Evolutionary conservation across 1,140 invertebrate genomes (phyloP).

Genomic region (Drosophila aff.): DNA sequence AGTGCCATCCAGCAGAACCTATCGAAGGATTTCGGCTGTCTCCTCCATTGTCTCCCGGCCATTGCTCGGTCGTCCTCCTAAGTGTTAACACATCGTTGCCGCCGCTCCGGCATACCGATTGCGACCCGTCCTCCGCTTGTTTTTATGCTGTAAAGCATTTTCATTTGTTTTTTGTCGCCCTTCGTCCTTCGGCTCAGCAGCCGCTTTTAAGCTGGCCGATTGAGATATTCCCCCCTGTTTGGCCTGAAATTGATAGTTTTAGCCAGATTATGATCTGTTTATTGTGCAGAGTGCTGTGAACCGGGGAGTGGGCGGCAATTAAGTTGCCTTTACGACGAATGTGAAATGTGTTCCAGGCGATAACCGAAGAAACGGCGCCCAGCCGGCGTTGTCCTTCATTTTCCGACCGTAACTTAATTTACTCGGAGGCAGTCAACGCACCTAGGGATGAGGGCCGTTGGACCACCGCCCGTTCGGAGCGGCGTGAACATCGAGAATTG

Average conservation of each 20-base stretch:
- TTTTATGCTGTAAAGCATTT: constrained; percentile 62
- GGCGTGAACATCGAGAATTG: constrained; percentile 64
- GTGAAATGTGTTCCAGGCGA: constrained; percentile 57
- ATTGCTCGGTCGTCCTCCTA: constrained; percentile 44
- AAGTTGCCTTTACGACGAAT: constrained; percentile 57
- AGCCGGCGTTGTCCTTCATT: constrained; percentile 42
- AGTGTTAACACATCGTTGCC: constrained; percentile 71
- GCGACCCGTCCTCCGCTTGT: constrained; percentile 20
- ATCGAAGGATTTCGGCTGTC: constrained; percentile 62
- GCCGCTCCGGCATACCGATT: constrained; percentile 7
- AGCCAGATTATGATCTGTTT: constrained; percentile 78
- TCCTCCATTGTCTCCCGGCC: constrained; percentile 34
- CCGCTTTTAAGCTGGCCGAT: constrained; percentile 20
- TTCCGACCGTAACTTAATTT: constrained; percentile 56
- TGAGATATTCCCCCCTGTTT: constrained; percentile 49
- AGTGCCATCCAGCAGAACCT: constrained; percentile 36
- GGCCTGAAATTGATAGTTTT: constrained; percentile 71
- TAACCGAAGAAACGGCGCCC: constrained; percentile 36
- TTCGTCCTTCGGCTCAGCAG: not conserved
- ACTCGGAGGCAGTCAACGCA: constrained; percentile 17
- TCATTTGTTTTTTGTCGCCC: constrained; percentile 51
- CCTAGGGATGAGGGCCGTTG: not conserved
- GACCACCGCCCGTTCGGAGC: not conserved
- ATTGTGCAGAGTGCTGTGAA: constrained; percentile 64
- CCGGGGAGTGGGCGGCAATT: constrained; percentile 57